A percentile compares a stretch with the other conserved stretches of the same genome.
Conservation (phyloP, 2,888 invertebrate species). For the Ditylenchus weischeri region DNA sequence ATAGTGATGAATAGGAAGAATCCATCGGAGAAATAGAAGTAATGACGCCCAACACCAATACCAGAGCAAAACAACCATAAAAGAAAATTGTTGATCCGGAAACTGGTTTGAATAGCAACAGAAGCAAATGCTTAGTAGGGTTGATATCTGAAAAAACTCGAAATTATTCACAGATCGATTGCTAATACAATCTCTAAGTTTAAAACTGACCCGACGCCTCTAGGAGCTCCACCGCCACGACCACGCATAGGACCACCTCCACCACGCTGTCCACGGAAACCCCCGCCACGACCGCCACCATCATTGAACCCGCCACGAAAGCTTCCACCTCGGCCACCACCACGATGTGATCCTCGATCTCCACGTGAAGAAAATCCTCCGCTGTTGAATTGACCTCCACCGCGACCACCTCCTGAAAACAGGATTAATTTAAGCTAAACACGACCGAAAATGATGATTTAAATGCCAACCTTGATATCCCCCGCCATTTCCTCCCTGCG, state of each 20-base stretch:
- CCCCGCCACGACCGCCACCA: constrained; percentile 8
- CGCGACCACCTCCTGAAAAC: not conserved
- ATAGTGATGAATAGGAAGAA: too few species aligned
- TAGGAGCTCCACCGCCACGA: constrained; percentile 4
- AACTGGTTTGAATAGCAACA: not conserved
- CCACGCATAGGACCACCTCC: constrained; percentile 14
- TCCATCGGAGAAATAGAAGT: too few species aligned
- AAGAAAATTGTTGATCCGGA: not conserved
- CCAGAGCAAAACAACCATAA: too few species aligned
- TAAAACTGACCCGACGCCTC: constrained; percentile 1
- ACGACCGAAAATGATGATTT: not conserved
- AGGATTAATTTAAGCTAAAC: not conserved
- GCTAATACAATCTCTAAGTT: not conserved
- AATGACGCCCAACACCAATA: too few species aligned
- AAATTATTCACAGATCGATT: not conserved
- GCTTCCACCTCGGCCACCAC: constrained; percentile 15
- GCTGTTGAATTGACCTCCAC: constrained; percentile 13
- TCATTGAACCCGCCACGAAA: constrained; percentile 18
- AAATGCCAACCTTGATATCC: constrained; percentile 2
- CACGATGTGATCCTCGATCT: constrained; percentile 1
- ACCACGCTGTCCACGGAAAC: constrained; percentile 9
- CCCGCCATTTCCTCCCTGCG: not conserved
- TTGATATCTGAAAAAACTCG: not conserved
- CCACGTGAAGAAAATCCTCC: constrained; percentile 18
- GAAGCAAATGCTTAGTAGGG: not conserved